phyloP scores from a whole-genome alignment of 2,888 invertebrate species.

The Caenorhabditis imperialis region DNA sequence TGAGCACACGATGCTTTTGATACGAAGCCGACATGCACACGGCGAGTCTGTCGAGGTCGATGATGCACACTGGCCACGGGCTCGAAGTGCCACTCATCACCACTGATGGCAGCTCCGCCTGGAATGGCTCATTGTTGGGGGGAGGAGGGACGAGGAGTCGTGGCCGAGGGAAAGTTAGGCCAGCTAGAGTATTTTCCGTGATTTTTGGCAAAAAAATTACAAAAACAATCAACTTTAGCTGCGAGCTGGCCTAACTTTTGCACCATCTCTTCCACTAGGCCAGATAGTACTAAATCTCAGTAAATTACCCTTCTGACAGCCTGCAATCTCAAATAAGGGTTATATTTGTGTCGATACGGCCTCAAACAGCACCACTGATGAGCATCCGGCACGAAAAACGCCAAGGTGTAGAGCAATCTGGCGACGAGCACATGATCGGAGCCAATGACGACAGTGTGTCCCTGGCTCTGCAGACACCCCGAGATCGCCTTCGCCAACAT shows the following conservation, averaged over 20 bases:
- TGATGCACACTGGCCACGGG: slow-evolving; percentile 72
- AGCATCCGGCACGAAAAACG: slow-evolving; percentile 67
- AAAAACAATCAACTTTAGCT: too few species aligned
- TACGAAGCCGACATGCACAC: slow-evolving; percentile 70
- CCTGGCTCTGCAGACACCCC: slow-evolving; percentile 70
- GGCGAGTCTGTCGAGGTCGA: slow-evolving; percentile 71
- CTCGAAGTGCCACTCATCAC: slow-evolving; percentile 55
- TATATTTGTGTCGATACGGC: slow-evolving; percentile 66
- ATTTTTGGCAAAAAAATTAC: too few species aligned
- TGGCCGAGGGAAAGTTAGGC: background rate
- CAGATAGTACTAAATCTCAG: slow-evolving; percentile 1
- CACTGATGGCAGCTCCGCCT: slow-evolving; percentile 61
- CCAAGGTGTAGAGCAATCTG: slow-evolving; percentile 68
- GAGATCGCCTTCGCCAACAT: slow-evolving; percentile 66
- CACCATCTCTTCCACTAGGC: too few species aligned
- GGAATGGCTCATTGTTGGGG: slow-evolving; percentile 12
- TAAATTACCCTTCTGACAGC: slow-evolving; percentile 69
- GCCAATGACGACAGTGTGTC: slow-evolving; percentile 71
- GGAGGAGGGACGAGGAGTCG: background rate
- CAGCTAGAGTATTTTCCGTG: too few species aligned
- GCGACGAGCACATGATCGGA: slow-evolving; percentile 64
- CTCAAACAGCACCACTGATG: slow-evolving; percentile 67
- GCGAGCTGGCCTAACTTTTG: too few species aligned
- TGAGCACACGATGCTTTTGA: slow-evolving; percentile 52
- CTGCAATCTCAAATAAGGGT: slow-evolving; percentile 72